Evolutionary conservation across 2,113 vertebrate genomes (phyloP).

Genomic region (Xenopus laevis): DNA sequence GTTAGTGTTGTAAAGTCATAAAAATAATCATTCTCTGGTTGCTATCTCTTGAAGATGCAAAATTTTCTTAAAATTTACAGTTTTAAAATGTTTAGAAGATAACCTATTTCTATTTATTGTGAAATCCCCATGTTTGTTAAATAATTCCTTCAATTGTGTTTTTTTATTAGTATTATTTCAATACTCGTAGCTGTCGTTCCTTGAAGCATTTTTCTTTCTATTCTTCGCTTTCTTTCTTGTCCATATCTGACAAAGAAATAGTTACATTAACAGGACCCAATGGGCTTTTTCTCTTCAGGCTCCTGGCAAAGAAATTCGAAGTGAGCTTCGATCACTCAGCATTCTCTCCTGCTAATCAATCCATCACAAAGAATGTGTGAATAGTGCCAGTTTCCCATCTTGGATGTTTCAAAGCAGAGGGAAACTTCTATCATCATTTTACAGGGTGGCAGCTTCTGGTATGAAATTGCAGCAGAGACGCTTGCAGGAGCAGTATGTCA

Average conservation of each 20-base stretch:
- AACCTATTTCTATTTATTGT: constrained; percentile 42
- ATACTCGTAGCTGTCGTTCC: constrained; percentile 36
- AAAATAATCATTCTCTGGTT: no score
- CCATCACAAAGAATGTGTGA: constrained; percentile 41
- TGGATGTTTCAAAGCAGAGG: constrained; percentile 45
- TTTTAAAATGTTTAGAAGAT: constrained; percentile 25
- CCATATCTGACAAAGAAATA: constrained; percentile 29
- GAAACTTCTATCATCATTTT: constrained; percentile 40
- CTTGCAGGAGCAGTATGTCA: constrained; percentile 14
- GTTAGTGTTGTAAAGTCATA: no score
- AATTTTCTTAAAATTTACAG: constrained; percentile 1
- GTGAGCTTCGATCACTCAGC: constrained; percentile 43
- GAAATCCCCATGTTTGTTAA: constrained; percentile 46
- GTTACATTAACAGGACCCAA: constrained; percentile 48
- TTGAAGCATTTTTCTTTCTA: not conserved
- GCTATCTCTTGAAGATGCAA: not conserved
- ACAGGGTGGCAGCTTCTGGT: constrained; percentile 28
- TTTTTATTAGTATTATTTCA: constrained; percentile 28
- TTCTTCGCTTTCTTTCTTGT: constrained; percentile 2
- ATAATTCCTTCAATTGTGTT: constrained; percentile 42
- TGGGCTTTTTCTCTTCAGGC: constrained; percentile 41
- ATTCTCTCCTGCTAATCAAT: constrained; percentile 45
- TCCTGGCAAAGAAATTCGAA: constrained; percentile 48
- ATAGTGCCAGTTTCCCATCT: constrained; percentile 43
- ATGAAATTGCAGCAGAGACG: constrained; percentile 13